Percentiles rank a stretch among this genome's conserved stretches.
Evolutionary conservation across 2,888 invertebrate genomes (phyloP).

Genomic region (Phyllotreta striolata): DNA sequence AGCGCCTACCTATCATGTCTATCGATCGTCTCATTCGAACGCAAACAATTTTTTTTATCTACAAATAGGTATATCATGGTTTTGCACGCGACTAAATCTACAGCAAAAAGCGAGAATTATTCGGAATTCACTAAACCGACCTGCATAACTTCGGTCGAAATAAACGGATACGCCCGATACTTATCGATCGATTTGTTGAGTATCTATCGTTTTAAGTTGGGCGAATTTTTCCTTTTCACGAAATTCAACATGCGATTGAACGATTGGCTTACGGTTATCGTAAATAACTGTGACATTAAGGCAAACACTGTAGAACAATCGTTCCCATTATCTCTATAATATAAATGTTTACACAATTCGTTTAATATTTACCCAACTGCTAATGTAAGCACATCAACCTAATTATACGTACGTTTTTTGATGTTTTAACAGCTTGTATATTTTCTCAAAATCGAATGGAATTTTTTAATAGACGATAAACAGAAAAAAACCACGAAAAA

Average conservation of each 20-base stretch:
- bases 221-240: neutral
- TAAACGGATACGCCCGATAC: no score
- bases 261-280: slow-evolving; percentile 35
- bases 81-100: no score
- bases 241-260: slow-evolving; percentile 13
- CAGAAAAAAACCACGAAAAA: neutral
- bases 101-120: no score
- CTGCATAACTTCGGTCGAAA: no score
- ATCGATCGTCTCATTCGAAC: no score
- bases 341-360: slow-evolving; percentile 36
- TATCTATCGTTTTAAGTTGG: neutral
- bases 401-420: slow-evolving; percentile 33
- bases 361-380: slow-evolving; percentile 41
- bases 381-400: slow-evolving; percentile 38
- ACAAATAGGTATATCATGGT: no score
- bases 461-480: neutral
- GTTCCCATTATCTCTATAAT: slow-evolving; percentile 37
- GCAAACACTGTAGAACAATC: slow-evolving; percentile 40
- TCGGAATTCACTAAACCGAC: no score
- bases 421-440: slow-evolving; percentile 24
- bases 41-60: no score
- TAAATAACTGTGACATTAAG: slow-evolving; percentile 38
- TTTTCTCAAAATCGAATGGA: slow-evolving; percentile 10
- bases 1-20: no score
- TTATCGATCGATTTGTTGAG: slow-evolving; percentile 1